Evolutionary conservation across 2,888 invertebrate species (phyloP), one percentile per base, ranked within the genome.

Genomic region (Lordiphosa andalusiaca): DNA sequence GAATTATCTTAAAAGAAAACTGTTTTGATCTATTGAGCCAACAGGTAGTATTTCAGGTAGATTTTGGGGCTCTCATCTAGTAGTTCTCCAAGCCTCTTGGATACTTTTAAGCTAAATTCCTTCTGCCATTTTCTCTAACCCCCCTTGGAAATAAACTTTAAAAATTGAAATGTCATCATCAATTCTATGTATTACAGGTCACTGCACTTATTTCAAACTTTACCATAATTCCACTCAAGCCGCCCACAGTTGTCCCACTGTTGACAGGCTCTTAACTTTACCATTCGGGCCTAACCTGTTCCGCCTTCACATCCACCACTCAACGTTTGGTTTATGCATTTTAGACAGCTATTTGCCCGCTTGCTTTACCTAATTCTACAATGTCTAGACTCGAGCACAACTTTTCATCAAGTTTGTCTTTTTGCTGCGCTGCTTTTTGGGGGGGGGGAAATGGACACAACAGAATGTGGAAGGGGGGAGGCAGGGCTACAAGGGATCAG

Each of bases 351-450:
- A 78, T 74, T 78, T 80, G 72, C 37, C 55, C 54, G 54, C 61
- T 69, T 54, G 55, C 48, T 65, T 63, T 55, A 49, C 53, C 75
- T 78, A 71, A 84, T 76, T 82, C 70, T 65, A 57, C 56, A 60
- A 64, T 64, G 84, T 77, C 76, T 77, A 77, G 76, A 80, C 84
- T 46, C 62, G 56, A 59, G 62, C 69, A 62, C 46, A 57, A 59
- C 58, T 73, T 69, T 72, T 52, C 49, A 60, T 53, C 61, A 53
- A 67, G 67, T 49, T 73, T 80, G 74, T 80, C 76, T 80, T 74
- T 74, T 74, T 63, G 76, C 57, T 55, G 67, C 58, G 67, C 50
- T 60, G 60, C 57, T 50, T 54, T 58, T 16, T 16, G 1, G 16
- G 16, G 16, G 6, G 9, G 30, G 54, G 49, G 9, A 25, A 35